Base-by-base conservation (phyloP, 2,888 invertebrate species). In the Yponomeuta cagnagella region DNA sequence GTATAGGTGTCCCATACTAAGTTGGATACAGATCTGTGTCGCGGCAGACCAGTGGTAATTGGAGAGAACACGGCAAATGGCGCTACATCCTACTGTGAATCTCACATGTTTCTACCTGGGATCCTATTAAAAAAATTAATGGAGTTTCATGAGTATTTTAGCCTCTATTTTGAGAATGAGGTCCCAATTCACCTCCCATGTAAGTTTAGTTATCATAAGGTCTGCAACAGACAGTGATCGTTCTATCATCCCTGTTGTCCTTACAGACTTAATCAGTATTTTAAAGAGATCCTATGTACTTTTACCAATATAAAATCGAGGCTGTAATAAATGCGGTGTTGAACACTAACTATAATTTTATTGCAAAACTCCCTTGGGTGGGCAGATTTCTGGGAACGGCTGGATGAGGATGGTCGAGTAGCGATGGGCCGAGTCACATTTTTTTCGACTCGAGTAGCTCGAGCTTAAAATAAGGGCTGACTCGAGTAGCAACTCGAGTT, bases 291-390 rank as follows among this genome's bases (percentile, higher is more conserved):
- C 86, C 83, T 85, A 78, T 79, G 73, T 76, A 78, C 77, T 68
- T 68, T 43, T 69, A 70, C 74, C 76, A 67, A 67, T 67, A n/a
- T 68, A 68, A 48, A 79, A 82, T 79, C 77, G 85, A 88, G 87
- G 87, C 87, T 89, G 84, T 86, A 86, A 87, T 87, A 85, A 88
- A 85, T 77, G 75, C 78, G 84, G 79, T 80, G 77, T 80, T 81
- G 72, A 77, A 73, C 48, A 30, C 23, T 48, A 71, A 71, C 33
- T 37, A 72, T 69, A 73, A 73, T 80, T 78, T 81, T 77, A 74
- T 79, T 82, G 76, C 33, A 2, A n/a, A 67, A n/a, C n/a, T 15
- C 23, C 52, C 15, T 58, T 58, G 1, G 1, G 12, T 5, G 6
- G 6, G 8, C 43, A 43, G 43, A 43, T 43, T 37, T 3, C 9